Evolutionary conservation across 1,140 invertebrate genomes (phyloP), one percentile per base, ranked within the genome.

Genomic region (Brachionus rotundiformis): DNA sequence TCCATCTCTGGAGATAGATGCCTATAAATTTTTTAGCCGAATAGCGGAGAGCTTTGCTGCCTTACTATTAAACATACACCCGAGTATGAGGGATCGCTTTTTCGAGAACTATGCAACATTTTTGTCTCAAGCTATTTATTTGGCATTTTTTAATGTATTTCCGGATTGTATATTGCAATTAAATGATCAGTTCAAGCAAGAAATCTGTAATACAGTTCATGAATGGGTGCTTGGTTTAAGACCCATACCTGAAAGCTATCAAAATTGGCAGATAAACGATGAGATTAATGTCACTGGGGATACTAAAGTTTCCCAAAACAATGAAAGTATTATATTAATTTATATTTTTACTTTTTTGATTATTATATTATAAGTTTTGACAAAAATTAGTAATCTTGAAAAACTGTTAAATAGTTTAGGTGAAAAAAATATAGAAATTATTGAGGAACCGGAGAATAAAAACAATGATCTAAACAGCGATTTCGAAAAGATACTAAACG

Each of bases 191-290:
- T 79, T 79, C 25, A 79, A 79, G 33, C 31, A 79, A 27, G 47
- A 79, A 33, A 54, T 79, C 6, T 79, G 47, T 4, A 63, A 54
- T 36, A 59, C 25, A 23, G 76, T 79, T n/a, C 36, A 79, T 13
- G 76, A 79, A 16, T 79, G 76, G 76, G 33, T 79, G 2, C 23
- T 59, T 11, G 76, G 76, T 23, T 36, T 79, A 13, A 47, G 47
- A 39, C 76, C 76, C 3, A 25, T 79, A 27, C 76, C 76, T 13
- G 76, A 79, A 31, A 59, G 29, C 59, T 79, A 79, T 61, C 13
- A 59, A 54, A 79, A 79, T 59, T 79, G 76, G 76, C 19, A 54
- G 25, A 79, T 79, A 79, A 79, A 79, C 5, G 47, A 79, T 31
- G 76, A 79, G 31, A 79, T 79, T 13, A 54, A 59, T 23, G 25